Base-by-base conservation (phyloP, 2,113 vertebrate genomes). In the Hippolais icterina region DNA sequence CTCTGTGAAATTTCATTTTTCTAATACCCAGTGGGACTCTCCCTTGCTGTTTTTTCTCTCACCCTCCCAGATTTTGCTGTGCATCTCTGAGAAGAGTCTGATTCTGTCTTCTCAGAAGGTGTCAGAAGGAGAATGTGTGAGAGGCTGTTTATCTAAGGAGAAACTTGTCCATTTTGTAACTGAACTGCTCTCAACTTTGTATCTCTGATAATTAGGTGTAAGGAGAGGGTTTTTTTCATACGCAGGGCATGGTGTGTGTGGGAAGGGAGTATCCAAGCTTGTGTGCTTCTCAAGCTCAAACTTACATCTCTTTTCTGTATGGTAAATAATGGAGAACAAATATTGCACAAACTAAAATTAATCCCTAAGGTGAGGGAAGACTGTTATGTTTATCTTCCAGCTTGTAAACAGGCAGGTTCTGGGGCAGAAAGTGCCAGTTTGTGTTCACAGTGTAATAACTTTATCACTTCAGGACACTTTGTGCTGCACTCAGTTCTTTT, bases 221-320 rank as follows among this genome's bases (percentile, higher is more conserved):
- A 60, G 9, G 19, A 81, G 31, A 69, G 6, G 18, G 1, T 5
- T 71, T 16, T n/a, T 37, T 41, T 42, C 8, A 12, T 12, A 25
- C 39, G 8, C 4, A 56, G 15, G 5, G 42, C 21, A 19, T 9
- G 2, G 28, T 25, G 6, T 42, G 11, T 42, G 7, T 21, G 27
- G 12, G 2, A 3, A 15, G 4, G 8, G 9, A 4, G 0, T 31
- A 6, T 66, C 25, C 44, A 78, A 15, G 19, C 23, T 25, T 39
- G 5, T 50, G 6, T 27, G 21, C 8, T 5, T 59, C 25, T 57
- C 15, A 52, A 13, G 6, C 6, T 81, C 22, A 64, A 31, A 28
- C 1, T 2, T 37, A 35, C 3, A 6, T 21, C 9, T 54, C 29
- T 33, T 69, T 78, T 59, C 13, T 56, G 1, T 52, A 13, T 14